A percentile compares a stretch with the other conserved stretches of the same genome.
Evolutionary conservation across 2,113 vertebrate species (phyloP).

Genomic region (Elephantulus edwardii): DNA sequence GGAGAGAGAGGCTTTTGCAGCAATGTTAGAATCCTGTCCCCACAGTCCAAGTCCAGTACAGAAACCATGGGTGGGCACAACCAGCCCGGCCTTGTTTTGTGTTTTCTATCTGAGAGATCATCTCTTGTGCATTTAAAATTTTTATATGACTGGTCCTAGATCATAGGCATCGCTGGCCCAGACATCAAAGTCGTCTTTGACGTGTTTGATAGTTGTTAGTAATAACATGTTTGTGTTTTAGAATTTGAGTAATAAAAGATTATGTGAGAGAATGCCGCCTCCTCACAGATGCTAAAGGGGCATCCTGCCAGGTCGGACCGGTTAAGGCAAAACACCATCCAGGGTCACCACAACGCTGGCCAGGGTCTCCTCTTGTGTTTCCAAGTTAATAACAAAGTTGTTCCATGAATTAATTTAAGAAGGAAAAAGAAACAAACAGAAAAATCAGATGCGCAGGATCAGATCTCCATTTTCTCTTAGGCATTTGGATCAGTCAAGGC

Average conservation of each 20-base stretch:
- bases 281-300: not conserved
- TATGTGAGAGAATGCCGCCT: not conserved
- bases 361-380: not conserved
- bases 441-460: not conserved
- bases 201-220: not conserved
- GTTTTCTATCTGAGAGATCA: slow-evolving; percentile 1
- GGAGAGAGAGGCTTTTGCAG: not conserved
- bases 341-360: not conserved
- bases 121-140: not conserved
- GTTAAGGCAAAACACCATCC: not conserved
- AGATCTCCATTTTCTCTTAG: not conserved
- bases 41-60: not conserved
- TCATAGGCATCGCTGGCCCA: not conserved
- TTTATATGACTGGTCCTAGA: not conserved
- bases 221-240: not conserved
- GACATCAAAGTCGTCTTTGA: slow-evolving; percentile 7
- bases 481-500: not conserved
- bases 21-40: not conserved
- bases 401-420: not conserved
- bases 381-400: not conserved
- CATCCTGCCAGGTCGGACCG: not conserved
- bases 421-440: not conserved
- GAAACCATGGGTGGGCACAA: not conserved
- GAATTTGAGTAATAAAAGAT: slow-evolving; percentile 19
- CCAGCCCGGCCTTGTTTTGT: not conserved